Percentiles rank a stretch among this genome's conserved stretches.
phyloP scores from a whole-genome alignment of 2,797 vertebrate species.

The Ispidina lecontei region DNA sequence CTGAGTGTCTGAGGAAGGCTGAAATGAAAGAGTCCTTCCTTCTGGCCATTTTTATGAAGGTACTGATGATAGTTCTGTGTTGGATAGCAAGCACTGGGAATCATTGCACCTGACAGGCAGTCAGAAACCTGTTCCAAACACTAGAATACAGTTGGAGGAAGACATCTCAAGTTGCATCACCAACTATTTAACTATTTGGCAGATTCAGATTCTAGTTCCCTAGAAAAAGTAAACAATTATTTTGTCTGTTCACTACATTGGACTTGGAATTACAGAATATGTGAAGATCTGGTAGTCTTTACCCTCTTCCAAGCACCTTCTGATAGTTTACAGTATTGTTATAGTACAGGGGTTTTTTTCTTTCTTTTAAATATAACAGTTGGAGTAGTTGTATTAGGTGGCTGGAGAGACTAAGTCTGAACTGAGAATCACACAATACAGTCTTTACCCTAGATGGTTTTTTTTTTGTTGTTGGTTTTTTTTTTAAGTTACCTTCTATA shows the following conservation, averaged over 20 bases:
- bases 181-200: neutral
- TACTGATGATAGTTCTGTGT: neutral
- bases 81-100: neutral
- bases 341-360: fast-evolving
- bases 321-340: neutral
- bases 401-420: neutral
- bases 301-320: neutral
- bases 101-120: neutral
- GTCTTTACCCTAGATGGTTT: too few relatives aligned
- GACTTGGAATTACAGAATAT: neutral
- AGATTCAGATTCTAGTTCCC: neutral
- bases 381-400: neutral
- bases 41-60: neutral
- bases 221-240: neutral
- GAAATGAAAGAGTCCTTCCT: neutral
- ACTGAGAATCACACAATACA: neutral
- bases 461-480: neutral
- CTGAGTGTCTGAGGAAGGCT: neutral
- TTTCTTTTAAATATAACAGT: neutral
- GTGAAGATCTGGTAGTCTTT: neutral
- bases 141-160: neutral
- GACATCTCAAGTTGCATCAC: neutral
- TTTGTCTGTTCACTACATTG: neutral
- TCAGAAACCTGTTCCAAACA: neutral
- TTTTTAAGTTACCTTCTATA: neutral